Percentiles rank a stretch among this genome's conserved stretches.
Evolutionary conservation across 2,888 invertebrate species (phyloP).

Genomic region (Helicoverpa assulta): DNA sequence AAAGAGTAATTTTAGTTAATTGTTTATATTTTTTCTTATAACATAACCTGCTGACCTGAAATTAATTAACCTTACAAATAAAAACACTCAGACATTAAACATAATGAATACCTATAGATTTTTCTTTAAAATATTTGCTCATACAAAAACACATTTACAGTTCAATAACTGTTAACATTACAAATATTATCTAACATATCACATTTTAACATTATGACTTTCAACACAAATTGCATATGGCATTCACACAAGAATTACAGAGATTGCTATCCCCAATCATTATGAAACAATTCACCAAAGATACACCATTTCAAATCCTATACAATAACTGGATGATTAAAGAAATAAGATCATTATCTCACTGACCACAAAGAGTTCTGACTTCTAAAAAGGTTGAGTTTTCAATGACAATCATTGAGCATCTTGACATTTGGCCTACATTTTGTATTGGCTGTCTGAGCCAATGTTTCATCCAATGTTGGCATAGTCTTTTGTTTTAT

Average conservation of each 20-base stretch:
- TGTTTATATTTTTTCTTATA: too few species aligned
- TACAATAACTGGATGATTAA: constrained; percentile 1
- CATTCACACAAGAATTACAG: not conserved
- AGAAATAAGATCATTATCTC: constrained; percentile 19
- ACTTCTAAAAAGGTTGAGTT: constrained; percentile 21
- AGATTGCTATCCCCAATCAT: constrained; percentile 9
- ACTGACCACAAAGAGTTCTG: constrained; percentile 6
- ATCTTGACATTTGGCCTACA: constrained; percentile 37
- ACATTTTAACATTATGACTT: not conserved
- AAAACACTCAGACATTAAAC: too few species aligned
- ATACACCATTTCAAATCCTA: constrained; percentile 10
- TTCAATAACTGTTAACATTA: not conserved
- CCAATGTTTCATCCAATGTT: constrained; percentile 3
- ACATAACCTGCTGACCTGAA: too few species aligned
- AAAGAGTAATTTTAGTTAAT: too few species aligned
- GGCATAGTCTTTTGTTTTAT: constrained; percentile 2
- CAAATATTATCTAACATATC: not conserved
- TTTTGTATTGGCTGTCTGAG: not conserved
- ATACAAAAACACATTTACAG: not conserved
- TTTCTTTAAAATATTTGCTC: too few species aligned
- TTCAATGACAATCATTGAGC: constrained; percentile 22
- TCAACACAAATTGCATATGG: constrained; percentile 9
- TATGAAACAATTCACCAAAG: constrained; percentile 20
- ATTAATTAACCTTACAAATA: too few species aligned
- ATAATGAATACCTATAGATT: too few species aligned